These are phyloP conservation scores for Artibeus jamaicensis DNA, from an alignment of 2,797 vertebrate species.

Conservation along the genomic window DNA sequence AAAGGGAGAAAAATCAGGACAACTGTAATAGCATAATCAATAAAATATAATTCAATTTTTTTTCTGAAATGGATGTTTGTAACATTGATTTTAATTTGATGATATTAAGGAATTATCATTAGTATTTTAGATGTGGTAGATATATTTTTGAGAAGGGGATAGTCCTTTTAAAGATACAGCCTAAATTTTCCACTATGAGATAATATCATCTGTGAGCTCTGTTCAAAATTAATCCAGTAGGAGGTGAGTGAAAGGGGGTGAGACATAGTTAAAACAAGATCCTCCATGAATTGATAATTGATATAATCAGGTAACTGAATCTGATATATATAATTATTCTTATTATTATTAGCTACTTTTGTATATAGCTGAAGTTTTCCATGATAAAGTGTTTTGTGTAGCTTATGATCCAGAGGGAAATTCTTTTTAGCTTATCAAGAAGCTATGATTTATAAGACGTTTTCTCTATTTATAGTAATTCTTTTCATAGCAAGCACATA, in stretches of 20 bases:
- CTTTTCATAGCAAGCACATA: background rate
- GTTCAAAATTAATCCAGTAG: background rate
- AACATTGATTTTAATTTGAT: background rate
- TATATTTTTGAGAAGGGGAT: background rate
- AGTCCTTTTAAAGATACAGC: background rate
- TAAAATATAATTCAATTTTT: background rate
- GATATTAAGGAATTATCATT: background rate
- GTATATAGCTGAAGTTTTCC: background rate
- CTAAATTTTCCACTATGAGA: background rate
- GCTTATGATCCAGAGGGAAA: background rate
- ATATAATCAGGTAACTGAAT: background rate
- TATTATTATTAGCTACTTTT: background rate
- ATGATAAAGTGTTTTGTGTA: background rate
- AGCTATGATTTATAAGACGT: background rate
- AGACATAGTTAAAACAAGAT: background rate
- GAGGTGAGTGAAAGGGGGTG: too few species aligned
- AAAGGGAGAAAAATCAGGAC: too few species aligned
- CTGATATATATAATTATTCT: background rate
- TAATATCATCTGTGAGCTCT: background rate
- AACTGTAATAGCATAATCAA: too few species aligned
- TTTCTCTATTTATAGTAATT: background rate
- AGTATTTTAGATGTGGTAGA: background rate
- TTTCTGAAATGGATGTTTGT: background rate
- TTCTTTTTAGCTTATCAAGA: background rate
- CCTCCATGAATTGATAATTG: background rate